A percentile compares a stretch with the other conserved stretches of the same genome.
phyloP scores from a whole-genome alignment of 2,113 vertebrate genomes.

The Brevimyrus niger region DNA sequence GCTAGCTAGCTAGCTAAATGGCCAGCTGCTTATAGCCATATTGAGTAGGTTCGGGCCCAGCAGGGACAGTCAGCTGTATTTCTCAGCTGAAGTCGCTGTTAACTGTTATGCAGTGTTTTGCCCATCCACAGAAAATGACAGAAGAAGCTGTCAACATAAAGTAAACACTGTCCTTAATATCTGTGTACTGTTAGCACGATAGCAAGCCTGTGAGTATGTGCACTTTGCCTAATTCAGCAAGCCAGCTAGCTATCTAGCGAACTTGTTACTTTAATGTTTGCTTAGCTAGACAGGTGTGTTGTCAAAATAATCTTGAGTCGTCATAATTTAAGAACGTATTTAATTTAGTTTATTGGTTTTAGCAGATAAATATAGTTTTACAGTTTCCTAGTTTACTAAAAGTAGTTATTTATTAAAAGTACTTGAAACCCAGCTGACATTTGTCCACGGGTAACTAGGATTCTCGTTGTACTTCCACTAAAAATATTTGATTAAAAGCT shows the following conservation, averaged over 20 bases:
- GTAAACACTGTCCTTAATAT: not conserved
- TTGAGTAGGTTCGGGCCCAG: constrained; percentile 9
- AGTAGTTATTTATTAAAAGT: not conserved
- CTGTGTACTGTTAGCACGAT: not conserved
- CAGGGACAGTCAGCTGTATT: constrained; percentile 1
- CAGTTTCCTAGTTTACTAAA: not conserved
- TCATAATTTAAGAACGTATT: not conserved
- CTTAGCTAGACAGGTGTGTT: not conserved
- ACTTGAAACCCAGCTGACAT: not conserved
- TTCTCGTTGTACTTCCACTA: not conserved
- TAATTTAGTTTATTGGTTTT: not conserved
- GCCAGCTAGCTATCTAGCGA: not conserved
- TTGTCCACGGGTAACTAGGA: not conserved
- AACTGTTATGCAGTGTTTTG: not conserved
- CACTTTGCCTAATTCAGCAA: not conserved
- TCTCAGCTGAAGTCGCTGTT: not conserved
- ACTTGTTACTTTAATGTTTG: not conserved
- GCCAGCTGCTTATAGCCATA: constrained; percentile 16
- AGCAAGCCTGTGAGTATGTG: not conserved
- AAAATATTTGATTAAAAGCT: not conserved
- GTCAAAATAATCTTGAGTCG: not conserved
- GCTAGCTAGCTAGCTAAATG: constrained; percentile 16
- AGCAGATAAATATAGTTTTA: not conserved
- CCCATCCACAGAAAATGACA: not conserved
- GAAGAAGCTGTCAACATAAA: constrained; percentile 5